Conservation (phyloP, 1,140 invertebrate species). For the Polypedilum vanderplanki region DNA sequence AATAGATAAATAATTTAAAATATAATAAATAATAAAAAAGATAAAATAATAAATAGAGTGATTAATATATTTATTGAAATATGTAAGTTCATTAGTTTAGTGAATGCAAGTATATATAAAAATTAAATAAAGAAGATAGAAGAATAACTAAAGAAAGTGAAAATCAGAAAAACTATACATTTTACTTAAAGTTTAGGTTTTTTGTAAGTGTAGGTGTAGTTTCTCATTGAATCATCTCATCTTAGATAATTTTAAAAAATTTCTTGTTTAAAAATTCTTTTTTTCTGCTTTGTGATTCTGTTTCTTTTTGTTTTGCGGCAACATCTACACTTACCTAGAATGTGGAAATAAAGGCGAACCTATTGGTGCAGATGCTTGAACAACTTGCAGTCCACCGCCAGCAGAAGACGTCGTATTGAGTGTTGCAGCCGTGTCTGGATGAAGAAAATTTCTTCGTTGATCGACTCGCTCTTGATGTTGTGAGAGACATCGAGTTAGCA, state of each 20-base stretch:
- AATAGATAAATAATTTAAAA: too few species aligned
- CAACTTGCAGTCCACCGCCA: slow-evolving; percentile 43
- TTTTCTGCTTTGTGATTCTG: not conserved
- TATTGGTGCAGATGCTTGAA: slow-evolving; percentile 39
- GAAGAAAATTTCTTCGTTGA: slow-evolving; percentile 72
- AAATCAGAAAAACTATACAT: not conserved
- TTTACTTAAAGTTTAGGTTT: slow-evolving; percentile 15
- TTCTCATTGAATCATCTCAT: slow-evolving; percentile 6
- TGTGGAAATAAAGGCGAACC: slow-evolving; percentile 44
- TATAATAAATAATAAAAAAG: too few species aligned
- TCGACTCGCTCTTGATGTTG: slow-evolving; percentile 62
- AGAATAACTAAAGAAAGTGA: not conserved
- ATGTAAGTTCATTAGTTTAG: not conserved
- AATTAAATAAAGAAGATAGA: not conserved
- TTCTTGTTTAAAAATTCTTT: not conserved
- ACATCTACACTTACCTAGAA: slow-evolving; percentile 39
- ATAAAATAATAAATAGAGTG: too few species aligned
- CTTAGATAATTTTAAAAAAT: not conserved
- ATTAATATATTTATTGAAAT: not conserved
- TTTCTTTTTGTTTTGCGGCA: slow-evolving; percentile 2
- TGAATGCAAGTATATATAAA: not conserved
- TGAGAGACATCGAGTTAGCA: slow-evolving; percentile 64
- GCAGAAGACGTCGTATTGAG: slow-evolving; percentile 44
- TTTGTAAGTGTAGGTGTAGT: slow-evolving; percentile 27
- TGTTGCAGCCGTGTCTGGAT: slow-evolving; percentile 70